A percentile compares a stretch with the other conserved stretches of the same genome.
These are phyloP conservation scores for Porites divaricata DNA, from an alignment of 92 coral and sea anemone species.

Conservation along the genomic window DNA sequence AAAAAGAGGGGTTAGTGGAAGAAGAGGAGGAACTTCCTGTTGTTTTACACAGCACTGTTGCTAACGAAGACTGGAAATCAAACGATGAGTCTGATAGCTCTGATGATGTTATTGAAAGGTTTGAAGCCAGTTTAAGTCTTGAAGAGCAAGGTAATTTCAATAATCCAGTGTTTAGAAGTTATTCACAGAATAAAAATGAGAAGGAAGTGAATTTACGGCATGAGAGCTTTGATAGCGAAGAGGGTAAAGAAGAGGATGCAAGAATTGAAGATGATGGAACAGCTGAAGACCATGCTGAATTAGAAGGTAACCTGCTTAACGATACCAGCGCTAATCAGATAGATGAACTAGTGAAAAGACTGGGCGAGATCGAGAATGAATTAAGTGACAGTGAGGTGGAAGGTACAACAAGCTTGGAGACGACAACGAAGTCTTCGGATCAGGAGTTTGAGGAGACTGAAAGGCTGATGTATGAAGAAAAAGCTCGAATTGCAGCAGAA, in stretches of 20 bases:
- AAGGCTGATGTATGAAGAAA: conserved; percentile 58
- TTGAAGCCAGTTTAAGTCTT: conserved; percentile 25
- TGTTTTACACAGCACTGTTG: not conserved
- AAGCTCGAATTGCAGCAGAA: conserved; percentile 40
- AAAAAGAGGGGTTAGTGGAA: not conserved
- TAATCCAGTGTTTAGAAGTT: not conserved
- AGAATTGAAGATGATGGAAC: not conserved
- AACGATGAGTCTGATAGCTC: conserved; percentile 31
- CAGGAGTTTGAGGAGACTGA: conserved; percentile 78
- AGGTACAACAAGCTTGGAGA: conserved; percentile 8
- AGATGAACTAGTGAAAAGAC: conserved; percentile 32
- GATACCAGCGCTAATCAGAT: conserved; percentile 22
- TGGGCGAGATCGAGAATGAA: conserved; percentile 48
- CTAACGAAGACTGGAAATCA: not conserved
- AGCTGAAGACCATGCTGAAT: not conserved
- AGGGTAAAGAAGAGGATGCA: not conserved
- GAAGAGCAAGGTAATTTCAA: not conserved
- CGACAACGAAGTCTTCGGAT: conserved; percentile 40
- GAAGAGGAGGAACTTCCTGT: not conserved
- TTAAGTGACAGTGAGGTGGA: conserved; percentile 38
- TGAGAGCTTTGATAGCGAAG: not conserved
- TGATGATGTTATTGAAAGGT: conserved; percentile 45
- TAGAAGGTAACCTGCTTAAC: not conserved
- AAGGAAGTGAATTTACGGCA: not conserved
- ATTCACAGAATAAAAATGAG: not conserved